Base-by-base conservation (phyloP, 2,113 vertebrate species). In the Fulica atra region DNA sequence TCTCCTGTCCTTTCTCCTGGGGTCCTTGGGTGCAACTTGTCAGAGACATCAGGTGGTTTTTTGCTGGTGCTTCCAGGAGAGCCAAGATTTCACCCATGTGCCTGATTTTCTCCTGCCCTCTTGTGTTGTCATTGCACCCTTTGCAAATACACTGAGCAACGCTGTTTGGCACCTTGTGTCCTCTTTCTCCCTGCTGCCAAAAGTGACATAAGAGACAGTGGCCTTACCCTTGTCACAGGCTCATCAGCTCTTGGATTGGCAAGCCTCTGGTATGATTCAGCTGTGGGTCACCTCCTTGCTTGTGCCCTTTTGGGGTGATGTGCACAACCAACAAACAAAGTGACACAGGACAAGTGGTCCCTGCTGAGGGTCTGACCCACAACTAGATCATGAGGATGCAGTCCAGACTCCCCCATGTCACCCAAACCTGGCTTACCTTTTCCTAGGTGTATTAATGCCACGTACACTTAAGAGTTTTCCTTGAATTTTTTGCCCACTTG, bases 31-130 rank as follows among this genome's bases (percentile, higher is more conserved):
- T 38, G 31, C 11, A 25, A 13, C 12, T 64, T 33, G 10, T 51
- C 57, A 68, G 23, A 38, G 54, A 17, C 25, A 8, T 24, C 33
- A 25, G 25, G 3, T 15, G 20, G 4, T 48, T 23, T 48, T 78
- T 77, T 33, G 40, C 21, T 24, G 3, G 4, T 16, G 7, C 36
- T 46, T 33, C 70, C 50, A 40, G 29, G 36, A 68, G 13, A 31
- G 5, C 48, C 73, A 51, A 60, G 53, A 42, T 36, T 48, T 54
- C 53, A 36, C 5, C 64, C 6, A 7, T 18, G 57, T 65, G 38
- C 24, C 57, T 60, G 73, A 70, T 85, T 88, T 84, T 71, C 93
- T 85, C 73, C 69, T 81, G 74, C 63, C 69, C 64, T 66, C 77
- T 82, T 48, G 70, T 50, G 82, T 60, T 50, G 51, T 12, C 63